Base-by-base conservation (phyloP, 2,888 invertebrate species). In the Bellardia pandia region DNA sequence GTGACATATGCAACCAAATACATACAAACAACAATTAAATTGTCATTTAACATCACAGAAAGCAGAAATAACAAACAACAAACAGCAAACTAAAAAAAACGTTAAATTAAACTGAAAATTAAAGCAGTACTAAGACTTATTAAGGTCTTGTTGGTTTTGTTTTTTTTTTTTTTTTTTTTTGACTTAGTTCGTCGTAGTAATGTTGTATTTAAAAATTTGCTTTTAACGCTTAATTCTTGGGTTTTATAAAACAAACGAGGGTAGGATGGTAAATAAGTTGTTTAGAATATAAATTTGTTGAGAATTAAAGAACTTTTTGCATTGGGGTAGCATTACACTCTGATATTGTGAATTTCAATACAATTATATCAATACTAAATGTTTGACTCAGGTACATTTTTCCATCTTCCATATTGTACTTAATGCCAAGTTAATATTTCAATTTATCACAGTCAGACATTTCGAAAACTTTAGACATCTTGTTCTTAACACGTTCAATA, bases 21-120 rank as follows among this genome's bases (percentile, higher is more conserved):
- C 87, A 87, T 81, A 87, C 81, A 87, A 87, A 81, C 87, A 89
- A 89, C 89, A 89, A 89, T 89, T 89, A 89, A 89, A 88, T 86
- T 89, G 88, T 89, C 88, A 89, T 89, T 89, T 88, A 88, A 86
- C 78, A 80, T 77, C 74, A 77, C 53, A 68, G 66, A 72, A 40
- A 76, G 23, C 37, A 62, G 37, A 11, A 71, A 69, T 11, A 14
- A 14, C n/a, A 60, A 71, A 30, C 13, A 58, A 76, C 58, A 75
- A 30, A 30, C 5, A 33, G 5, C 33, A 33, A 11, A 62, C 62
- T 37, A 23, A 56, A 33, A 48, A 13, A 37, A 4, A n/a, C n/a
- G 23, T 11, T 7, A 23, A 74, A 45, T 23, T 62, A 45, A 60
- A 45, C 37, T 37, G 6, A 58, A 37, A 58, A 75, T 64, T 23